phyloP scores from a whole-genome alignment of 2,797 vertebrate genomes.

The Dryobates pubescens region DNA sequence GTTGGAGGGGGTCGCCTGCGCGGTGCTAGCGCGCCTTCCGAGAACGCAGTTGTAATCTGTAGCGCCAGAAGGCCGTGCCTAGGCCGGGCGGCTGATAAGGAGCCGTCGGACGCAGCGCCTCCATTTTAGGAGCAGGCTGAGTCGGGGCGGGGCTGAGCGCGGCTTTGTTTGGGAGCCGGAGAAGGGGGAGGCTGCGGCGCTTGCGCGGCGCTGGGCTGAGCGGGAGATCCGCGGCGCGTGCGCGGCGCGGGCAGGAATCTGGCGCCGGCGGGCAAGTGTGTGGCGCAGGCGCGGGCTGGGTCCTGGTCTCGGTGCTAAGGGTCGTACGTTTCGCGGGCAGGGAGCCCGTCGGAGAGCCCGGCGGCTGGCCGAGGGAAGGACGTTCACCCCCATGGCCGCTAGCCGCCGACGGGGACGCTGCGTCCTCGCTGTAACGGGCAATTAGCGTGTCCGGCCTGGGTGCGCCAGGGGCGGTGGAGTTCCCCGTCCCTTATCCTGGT shows the following conservation, averaged over 20 bases:
- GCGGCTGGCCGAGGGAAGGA: no score
- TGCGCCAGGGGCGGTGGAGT: no score
- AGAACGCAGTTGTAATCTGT: not conserved
- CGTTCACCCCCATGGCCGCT: no score
- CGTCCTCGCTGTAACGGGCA: not conserved
- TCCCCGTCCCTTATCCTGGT: no score
- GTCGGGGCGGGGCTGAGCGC: not conserved
- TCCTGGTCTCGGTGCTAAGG: not conserved
- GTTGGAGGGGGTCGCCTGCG: no score
- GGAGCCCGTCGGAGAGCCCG: no score
- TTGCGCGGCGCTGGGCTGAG: not conserved
- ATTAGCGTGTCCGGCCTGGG: no score
- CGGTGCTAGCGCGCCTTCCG: fast-evolving
- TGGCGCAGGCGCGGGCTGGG: not conserved
- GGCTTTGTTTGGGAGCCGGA: not conserved
- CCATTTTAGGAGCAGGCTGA: slow-evolving; percentile 16
- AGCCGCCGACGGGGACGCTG: no score
- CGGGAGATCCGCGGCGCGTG: not conserved
- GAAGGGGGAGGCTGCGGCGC: not conserved
- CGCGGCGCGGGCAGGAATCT: not conserved
- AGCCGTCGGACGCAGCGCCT: not conserved
- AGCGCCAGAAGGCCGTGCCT: not conserved
- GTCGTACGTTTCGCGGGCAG: not conserved
- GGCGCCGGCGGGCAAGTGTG: not conserved
- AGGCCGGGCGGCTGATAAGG: not conserved